Percentiles rank a stretch among this genome's conserved stretches.
phyloP scores from a whole-genome alignment of 2,113 vertebrate species.

The Percopsis transmontana region DNA sequence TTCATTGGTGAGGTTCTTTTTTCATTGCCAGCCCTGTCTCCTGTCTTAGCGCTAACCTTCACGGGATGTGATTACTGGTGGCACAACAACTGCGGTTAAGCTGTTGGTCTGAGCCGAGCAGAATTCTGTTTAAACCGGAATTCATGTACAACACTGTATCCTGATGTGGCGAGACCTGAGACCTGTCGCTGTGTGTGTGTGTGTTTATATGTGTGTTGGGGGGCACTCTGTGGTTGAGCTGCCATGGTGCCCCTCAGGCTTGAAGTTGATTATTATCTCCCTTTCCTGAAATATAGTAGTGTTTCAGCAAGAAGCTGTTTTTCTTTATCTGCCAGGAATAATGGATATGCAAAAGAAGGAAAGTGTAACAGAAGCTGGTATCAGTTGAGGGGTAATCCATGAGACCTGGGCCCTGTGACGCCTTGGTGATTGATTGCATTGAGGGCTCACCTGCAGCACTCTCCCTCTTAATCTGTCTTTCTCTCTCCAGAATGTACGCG shows the following conservation, averaged over 20 bases:
- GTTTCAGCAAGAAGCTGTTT: conserved; percentile 52
- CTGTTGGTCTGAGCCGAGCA: conserved; percentile 75
- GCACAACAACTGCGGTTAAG: conserved; percentile 78
- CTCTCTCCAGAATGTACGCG: conserved; percentile 17
- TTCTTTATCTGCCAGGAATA: conserved; percentile 64
- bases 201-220: conserved; percentile 39
- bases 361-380: conserved; percentile 53
- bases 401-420: conserved; percentile 54
- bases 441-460: conserved; percentile 74
- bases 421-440: conserved; percentile 77
- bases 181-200: conserved; percentile 36
- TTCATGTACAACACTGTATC: conserved; percentile 80
- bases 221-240: conserved; percentile 75
- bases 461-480: conserved; percentile 63
- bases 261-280: conserved; percentile 71
- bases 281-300: conserved; percentile 61
- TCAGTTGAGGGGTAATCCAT: conserved; percentile 66
- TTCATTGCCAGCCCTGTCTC: conserved; percentile 39
- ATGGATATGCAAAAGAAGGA: conserved; percentile 62
- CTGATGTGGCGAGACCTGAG: conserved; percentile 76
- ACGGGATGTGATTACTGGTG: conserved; percentile 70
- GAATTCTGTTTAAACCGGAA: conserved; percentile 84
- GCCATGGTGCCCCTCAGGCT: conserved; percentile 53
- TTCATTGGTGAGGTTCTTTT: conserved; percentile 34
- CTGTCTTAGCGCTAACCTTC: conserved; percentile 40